These are phyloP conservation scores for Caenorhabditis sp. DNA, from an alignment of 2,888 invertebrate genomes.

Conservation along the genomic window DNA sequence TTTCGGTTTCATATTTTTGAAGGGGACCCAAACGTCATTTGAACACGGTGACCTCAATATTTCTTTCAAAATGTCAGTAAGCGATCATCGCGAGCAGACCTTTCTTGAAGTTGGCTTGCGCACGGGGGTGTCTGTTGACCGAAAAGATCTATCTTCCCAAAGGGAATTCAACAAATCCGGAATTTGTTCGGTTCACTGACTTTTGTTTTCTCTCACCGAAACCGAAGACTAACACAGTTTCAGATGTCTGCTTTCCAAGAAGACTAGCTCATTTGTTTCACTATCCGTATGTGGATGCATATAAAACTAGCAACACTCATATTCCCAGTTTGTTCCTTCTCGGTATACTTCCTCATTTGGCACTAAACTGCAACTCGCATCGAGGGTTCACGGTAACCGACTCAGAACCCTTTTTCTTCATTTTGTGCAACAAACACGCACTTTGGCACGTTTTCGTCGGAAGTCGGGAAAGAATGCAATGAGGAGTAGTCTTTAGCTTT, in stretches of 20 bases:
- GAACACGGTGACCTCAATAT: background rate
- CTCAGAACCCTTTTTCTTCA: constrained; percentile 14
- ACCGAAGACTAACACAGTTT: background rate
- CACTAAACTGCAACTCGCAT: no score
- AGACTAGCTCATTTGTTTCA: no score
- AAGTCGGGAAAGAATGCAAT: constrained; percentile 1
- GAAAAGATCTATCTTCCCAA: constrained; percentile 46
- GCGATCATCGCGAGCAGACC: background rate
- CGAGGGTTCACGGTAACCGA: no score
- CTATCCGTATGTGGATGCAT: no score
- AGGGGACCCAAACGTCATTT: background rate
- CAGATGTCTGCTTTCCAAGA: background rate
- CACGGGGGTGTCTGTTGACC: constrained; percentile 40
- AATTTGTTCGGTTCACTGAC: constrained; percentile 34
- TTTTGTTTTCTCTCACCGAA: constrained; percentile 9
- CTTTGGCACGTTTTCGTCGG: constrained; percentile 36
- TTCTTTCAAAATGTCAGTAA: background rate
- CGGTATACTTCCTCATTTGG: no score
- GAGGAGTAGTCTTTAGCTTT: constrained; percentile 20
- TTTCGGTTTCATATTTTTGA: background rate
- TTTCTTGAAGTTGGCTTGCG: constrained; percentile 9
- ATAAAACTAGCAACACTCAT: no score
- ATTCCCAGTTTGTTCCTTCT: no score
- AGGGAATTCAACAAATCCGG: constrained; percentile 28
- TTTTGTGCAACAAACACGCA: constrained; percentile 21